Conservation (phyloP, 2,888 invertebrate species). For the Sceliomorpha sp. region DNA sequence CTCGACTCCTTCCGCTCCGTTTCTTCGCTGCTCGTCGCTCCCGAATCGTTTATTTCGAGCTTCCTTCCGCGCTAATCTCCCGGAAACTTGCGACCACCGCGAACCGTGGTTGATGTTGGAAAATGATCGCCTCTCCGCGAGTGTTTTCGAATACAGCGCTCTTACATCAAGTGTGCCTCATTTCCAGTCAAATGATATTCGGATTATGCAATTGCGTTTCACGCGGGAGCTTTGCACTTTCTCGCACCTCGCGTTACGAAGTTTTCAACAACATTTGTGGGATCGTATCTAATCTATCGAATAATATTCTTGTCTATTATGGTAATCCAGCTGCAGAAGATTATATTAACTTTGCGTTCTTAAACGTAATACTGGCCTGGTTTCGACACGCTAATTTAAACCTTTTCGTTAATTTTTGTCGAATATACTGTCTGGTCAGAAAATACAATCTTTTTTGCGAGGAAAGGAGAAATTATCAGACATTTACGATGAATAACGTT, state of each 20-base stretch:
- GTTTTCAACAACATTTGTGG: background rate
- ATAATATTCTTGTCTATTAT: too few species aligned
- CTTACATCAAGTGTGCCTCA: background rate
- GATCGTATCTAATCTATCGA: background rate
- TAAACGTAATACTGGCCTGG: too few species aligned
- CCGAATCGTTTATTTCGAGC: slow-evolving; percentile 58
- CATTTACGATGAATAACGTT: slow-evolving; percentile 1
- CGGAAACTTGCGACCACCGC: slow-evolving; percentile 44
- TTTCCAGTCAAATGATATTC: slow-evolving; percentile 7
- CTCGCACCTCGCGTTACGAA: background rate
- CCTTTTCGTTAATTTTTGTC: too few species aligned
- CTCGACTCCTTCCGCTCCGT: slow-evolving; percentile 53
- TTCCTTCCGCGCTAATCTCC: slow-evolving; percentile 51
- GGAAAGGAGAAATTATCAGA: background rate
- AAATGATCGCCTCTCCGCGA: slow-evolving; percentile 24
- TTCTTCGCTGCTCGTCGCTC: slow-evolving; percentile 35
- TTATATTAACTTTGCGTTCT: too few species aligned
- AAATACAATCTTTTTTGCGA: too few species aligned
- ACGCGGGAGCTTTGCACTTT: background rate
- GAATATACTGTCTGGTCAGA: too few species aligned
- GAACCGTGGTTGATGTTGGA: slow-evolving; percentile 26
- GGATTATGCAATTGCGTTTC: slow-evolving; percentile 2
- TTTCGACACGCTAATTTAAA: too few species aligned
- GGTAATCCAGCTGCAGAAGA: too few species aligned
- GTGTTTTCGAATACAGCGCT: slow-evolving; percentile 19